Evolutionary conservation across 2,888 invertebrate species (phyloP), one percentile per base, ranked within the genome.

Genomic region (Synanthedon vespiformis): DNA sequence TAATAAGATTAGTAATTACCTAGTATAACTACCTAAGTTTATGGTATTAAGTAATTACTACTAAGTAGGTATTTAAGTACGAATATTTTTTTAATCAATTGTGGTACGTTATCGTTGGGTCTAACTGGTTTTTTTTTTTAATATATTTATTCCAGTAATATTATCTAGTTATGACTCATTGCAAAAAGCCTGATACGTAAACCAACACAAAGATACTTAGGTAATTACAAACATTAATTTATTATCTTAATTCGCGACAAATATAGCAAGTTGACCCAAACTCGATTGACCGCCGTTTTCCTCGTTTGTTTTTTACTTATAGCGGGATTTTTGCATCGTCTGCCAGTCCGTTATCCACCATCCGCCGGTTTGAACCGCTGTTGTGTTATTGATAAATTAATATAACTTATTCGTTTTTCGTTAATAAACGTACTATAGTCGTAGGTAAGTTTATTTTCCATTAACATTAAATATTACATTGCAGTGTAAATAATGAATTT

Each of bases 231-330:
- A 34, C 10, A 34, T 34, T 34, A 34, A 34, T 34, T 34, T 34
- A 34, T 34, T 34, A 34, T 34, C 34, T 34, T 34, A 34, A 34
- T 10, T 34, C 34, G 14, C 44, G 44, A 50, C 14, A 34, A 50
- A 34, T 50, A 50, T 13, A 14, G 6, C 44, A 8, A 44, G 14
- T n/a, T 13, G 44, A 44, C n/a, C 11, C n/a, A 34, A 52, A 50
- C 52, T 27, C 14, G 50, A 27, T 49, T 50, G 50, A 52, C 52
- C 40, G 27, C 52, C 41, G 40, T 48, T 48, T 48, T 48, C 48
- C 48, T 48, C 16, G 13, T 44, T n/a, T 44, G 44, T 44, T 44
- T 44, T 44, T 44, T 44, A 18, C 16, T 2, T 3, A 44, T 44
- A n/a, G 44, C 12, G 44, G 12, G 44, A 44, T 44, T 44, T n/a